phyloP scores from a whole-genome alignment of 2,888 invertebrate species.

The Drosophila mimetica region DNA sequence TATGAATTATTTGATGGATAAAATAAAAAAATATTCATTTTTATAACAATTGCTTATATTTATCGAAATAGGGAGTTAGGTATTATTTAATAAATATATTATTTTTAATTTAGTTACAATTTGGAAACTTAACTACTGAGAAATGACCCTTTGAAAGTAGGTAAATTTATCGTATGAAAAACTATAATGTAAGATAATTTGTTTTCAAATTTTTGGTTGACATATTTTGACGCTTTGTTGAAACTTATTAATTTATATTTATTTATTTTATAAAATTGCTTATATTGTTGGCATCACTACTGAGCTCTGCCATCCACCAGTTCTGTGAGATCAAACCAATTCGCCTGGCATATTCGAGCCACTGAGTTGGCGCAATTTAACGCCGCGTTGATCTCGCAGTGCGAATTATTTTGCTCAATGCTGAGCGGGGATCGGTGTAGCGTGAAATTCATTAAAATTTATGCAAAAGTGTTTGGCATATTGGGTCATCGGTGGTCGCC shows the following conservation, averaged over 20 bases:
- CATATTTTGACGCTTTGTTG: neutral
- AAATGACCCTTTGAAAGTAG: no score
- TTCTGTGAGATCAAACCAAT: slow-evolving; percentile 21
- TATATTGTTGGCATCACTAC: slow-evolving; percentile 1
- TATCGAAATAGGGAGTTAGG: no score
- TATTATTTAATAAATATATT: no score
- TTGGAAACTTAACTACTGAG: no score
- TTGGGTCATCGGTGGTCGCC: slow-evolving; percentile 65
- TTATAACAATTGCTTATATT: no score
- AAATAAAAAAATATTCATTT: no score
- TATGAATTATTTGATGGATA: no score
- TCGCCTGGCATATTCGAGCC: slow-evolving; percentile 18
- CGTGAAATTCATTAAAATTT: slow-evolving; percentile 76
- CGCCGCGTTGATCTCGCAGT: slow-evolving; percentile 61
- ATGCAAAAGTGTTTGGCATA: slow-evolving; percentile 74
- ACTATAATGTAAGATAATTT: no score
- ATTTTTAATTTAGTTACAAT: no score
- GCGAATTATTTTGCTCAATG: slow-evolving; percentile 67
- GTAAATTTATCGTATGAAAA: no score
- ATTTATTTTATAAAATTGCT: neutral
- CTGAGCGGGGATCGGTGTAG: slow-evolving; percentile 42
- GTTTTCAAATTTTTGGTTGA: no score
- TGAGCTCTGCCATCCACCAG: slow-evolving; percentile 1
- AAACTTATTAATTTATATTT: neutral
- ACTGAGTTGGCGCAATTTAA: slow-evolving; percentile 71